phyloP scores from a whole-genome alignment of 2,888 invertebrate genomes.

The Dryococelus australis region DNA sequence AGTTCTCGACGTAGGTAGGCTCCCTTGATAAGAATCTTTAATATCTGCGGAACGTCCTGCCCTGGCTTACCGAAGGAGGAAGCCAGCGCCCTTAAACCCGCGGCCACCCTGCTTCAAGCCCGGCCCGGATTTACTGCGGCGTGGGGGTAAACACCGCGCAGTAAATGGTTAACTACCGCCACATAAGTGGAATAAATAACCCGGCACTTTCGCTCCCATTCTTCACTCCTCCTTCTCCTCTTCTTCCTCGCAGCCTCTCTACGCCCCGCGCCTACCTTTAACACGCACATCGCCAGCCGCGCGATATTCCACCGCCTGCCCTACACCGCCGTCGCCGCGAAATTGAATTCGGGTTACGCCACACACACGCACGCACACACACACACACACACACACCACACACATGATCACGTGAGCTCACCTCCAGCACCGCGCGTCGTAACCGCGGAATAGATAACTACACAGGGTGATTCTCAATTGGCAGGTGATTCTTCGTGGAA shows the following conservation, averaged over 20 bases:
- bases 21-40: not conserved
- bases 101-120: not conserved
- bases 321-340: no score
- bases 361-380: no score
- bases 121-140: not conserved
- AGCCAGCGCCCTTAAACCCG: not conserved
- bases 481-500: no score
- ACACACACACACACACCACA: no score
- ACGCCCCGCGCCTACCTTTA: no score
- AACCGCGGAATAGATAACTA: no score
- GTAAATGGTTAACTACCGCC: slow-evolving; percentile 16
- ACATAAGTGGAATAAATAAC: slow-evolving; percentile 16
- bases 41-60: not conserved
- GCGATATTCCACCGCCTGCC: no score
- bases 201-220: slow-evolving; percentile 2
- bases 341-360: no score
- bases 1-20: not conserved
- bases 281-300: no score
- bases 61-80: not conserved
- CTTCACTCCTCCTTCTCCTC: not conserved
- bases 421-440: no score
- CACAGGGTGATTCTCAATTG: no score
- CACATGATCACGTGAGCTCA: no score
- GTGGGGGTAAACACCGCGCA: not conserved
- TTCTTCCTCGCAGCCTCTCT: not conserved